Evolutionary conservation across 2,797 vertebrate species (phyloP).

Genomic region (Austrolebias charrua): DNA sequence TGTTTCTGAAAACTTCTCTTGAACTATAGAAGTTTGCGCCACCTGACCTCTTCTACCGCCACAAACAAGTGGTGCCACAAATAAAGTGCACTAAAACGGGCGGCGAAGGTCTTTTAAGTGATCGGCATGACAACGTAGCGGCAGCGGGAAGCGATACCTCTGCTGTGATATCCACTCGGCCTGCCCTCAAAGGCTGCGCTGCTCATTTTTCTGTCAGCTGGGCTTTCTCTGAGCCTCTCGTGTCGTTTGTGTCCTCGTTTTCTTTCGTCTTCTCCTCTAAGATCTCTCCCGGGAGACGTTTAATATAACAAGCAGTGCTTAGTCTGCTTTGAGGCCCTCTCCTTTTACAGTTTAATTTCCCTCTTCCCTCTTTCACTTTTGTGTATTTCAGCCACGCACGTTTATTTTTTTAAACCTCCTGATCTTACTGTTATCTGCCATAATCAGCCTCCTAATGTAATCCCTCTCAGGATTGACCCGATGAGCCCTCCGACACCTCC

Average conservation of each 20-base stretch:
- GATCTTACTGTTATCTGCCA: constrained; percentile 63
- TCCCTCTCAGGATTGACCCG: constrained; percentile 41
- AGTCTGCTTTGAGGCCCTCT: constrained; percentile 40
- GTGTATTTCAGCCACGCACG: constrained; percentile 21
- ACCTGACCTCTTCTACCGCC: constrained; percentile 28
- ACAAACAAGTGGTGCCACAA: constrained; percentile 51
- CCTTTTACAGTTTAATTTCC: constrained; percentile 46
- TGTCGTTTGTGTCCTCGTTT: constrained; percentile 27
- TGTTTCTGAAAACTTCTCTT: constrained; percentile 20
- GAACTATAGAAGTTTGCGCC: constrained; percentile 11
- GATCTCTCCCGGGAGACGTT: constrained; percentile 50
- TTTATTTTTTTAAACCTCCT: constrained; percentile 54
- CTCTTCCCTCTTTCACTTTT: constrained; percentile 5
- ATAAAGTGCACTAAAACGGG: constrained; percentile 72
- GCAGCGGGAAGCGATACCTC: constrained; percentile 49
- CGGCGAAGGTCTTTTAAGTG: constrained; percentile 66
- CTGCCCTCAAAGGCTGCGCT: constrained; percentile 27
- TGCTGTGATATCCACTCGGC: constrained; percentile 12
- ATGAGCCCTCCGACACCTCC: constrained; percentile 27
- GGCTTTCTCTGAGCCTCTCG: constrained; percentile 18
- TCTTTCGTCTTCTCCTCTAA: constrained; percentile 38
- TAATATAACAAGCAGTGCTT: constrained; percentile 50
- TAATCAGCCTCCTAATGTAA: constrained; percentile 62
- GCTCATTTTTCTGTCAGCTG: constrained; percentile 35
- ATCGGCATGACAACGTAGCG: constrained; percentile 72